A percentile compares a stretch with the other conserved stretches of the same genome.
phyloP scores from a whole-genome alignment of 2,797 vertebrate genomes.

The Semotilus atromaculatus region DNA sequence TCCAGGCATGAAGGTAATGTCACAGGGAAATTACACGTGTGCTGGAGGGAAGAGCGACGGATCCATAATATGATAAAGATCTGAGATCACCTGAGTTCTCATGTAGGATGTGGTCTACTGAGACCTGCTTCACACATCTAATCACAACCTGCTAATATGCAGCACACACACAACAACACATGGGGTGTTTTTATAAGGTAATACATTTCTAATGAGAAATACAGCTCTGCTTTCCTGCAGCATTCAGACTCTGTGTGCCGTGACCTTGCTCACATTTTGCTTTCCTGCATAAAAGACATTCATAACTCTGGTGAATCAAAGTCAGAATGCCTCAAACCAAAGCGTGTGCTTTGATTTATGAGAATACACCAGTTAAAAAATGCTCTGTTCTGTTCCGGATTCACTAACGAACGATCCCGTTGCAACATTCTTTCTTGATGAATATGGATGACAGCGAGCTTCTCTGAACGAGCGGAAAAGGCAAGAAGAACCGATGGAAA shows the following conservation, averaged over 20 bases:
- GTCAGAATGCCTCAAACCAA: background rate
- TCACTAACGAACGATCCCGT: background rate
- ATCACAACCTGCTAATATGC: constrained; percentile 15
- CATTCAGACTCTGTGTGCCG: background rate
- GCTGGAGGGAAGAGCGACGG: constrained; percentile 9
- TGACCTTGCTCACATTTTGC: constrained; percentile 1
- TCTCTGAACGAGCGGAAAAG: constrained; percentile 13
- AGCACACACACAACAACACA: background rate
- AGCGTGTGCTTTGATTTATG: constrained; percentile 16
- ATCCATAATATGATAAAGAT: constrained; percentile 32
- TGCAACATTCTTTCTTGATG: constrained; percentile 17
- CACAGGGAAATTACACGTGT: constrained; percentile 40
- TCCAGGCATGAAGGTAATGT: constrained; percentile 43
- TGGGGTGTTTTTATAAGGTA: background rate
- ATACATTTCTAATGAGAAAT: background rate
- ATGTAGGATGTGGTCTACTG: background rate
- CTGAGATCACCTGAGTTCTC: constrained; percentile 22
- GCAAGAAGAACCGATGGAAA: constrained; percentile 14
- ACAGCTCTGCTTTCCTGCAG: background rate
- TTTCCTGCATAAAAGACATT: background rate
- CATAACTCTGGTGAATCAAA: background rate
- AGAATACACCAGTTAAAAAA: constrained; percentile 20
- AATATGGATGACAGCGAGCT: constrained; percentile 38
- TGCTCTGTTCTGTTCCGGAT: background rate
- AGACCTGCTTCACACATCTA: background rate